phyloP scores from a whole-genome alignment of 2,888 invertebrate species.

The Pyrrhosoma nymphula region DNA sequence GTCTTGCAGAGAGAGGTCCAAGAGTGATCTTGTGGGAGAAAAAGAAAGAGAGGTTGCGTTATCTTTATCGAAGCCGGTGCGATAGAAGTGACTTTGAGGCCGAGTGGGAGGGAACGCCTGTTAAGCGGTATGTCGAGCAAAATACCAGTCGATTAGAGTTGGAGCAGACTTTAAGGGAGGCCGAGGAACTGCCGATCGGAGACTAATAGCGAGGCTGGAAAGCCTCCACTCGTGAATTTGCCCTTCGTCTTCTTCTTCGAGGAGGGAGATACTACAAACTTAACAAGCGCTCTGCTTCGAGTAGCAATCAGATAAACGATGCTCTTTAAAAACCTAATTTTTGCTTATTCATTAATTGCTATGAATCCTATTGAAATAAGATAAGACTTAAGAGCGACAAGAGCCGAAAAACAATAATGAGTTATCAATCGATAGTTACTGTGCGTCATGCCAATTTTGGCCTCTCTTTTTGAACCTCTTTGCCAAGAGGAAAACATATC shows the following conservation, averaged over 20 bases:
- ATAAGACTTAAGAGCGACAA: not conserved
- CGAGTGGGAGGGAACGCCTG: not conserved
- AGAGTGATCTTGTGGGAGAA: not conserved
- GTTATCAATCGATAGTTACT: not conserved
- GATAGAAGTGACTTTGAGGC: not conserved
- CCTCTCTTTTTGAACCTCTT: not conserved
- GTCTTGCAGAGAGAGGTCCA: not conserved
- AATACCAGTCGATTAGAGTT: not conserved
- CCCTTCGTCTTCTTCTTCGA: not conserved
- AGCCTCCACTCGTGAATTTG: not conserved
- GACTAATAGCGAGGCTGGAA: not conserved
- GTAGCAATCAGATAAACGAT: not conserved
- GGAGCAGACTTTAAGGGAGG: not conserved
- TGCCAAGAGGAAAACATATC: not conserved
- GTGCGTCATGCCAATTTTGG: not conserved
- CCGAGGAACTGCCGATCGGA: not conserved
- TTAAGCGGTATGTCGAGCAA: slow-evolving; percentile 1
- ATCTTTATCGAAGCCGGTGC: not conserved
- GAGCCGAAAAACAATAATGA: not conserved
- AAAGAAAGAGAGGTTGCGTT: not conserved
- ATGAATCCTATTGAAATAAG: not conserved
- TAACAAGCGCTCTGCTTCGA: not conserved
- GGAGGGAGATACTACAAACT: not conserved
- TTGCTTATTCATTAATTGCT: not conserved
- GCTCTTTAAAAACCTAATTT: not conserved